Evolutionary conservation across 2,888 invertebrate species (phyloP), one percentile per base, ranked within the genome.

Genomic region (Dioctria rufipes): DNA sequence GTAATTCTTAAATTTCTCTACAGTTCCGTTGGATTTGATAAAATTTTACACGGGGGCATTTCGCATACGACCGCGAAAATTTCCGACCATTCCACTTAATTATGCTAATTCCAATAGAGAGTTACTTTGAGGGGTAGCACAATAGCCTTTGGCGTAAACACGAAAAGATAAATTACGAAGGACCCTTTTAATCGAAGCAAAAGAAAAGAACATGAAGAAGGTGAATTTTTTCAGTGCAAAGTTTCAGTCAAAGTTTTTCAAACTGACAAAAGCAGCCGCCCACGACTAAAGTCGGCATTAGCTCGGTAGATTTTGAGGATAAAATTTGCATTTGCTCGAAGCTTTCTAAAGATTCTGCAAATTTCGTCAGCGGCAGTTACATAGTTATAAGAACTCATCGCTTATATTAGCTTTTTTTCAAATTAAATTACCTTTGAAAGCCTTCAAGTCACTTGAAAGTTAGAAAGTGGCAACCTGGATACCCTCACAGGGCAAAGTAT

Each of bases 261-360:
- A 77, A 77, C 77, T 77, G 77, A 77, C 77, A 77, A 77, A 77
- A 77, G 63, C 77, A 77, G 63, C 77, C 63, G 63, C 77, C 77
- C 54, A 77, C 46, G 77, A 63, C 61, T 40, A 49, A 63, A 77
- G 61, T 63, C 46, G 63, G 63, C 61, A 77, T 77, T 77, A 63
- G 77, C 75, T 25, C 25, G 46, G 63, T 42, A 63, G 61, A 43
- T 77, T 63, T 63, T 43, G 46, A 49, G 75, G 60, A 75, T 75
- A 75, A 75, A 25, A 75, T 75, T 75, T 75, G 75, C 75, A 75
- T 75, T 75, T 61, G 75, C 75, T 75, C 46, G 43, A 77, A 77
- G 75, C 75, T 75, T 75, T 61, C 25, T 13, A 75, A 77, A 63
- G 42, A 58, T 75, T 77, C 54, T 13, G 13, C 13, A 61, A 61